These are phyloP conservation scores for Prochilodus magdalenae DNA, from an alignment of 2,113 vertebrate species.

Conservation along the genomic window DNA sequence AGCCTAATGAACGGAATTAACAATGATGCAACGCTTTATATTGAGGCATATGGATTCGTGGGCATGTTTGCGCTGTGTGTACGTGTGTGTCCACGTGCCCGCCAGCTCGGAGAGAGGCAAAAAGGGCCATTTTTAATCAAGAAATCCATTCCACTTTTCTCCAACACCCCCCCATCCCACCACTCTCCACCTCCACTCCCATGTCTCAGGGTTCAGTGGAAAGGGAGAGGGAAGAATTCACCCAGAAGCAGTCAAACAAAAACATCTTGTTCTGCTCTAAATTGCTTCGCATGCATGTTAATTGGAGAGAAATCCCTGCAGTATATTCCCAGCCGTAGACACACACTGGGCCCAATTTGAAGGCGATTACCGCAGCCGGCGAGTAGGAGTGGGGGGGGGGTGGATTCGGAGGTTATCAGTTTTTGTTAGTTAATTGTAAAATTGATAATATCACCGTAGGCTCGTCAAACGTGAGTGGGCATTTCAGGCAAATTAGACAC, in stretches of 20 bases:
- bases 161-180: slow-evolving; percentile 51
- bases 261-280: slow-evolving; percentile 83
- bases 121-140: slow-evolving; percentile 80
- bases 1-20: slow-evolving; percentile 82
- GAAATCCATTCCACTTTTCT: slow-evolving; percentile 81
- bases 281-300: slow-evolving; percentile 86
- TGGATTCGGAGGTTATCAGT: slow-evolving; percentile 80
- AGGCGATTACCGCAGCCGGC: slow-evolving; percentile 52
- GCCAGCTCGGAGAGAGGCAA: slow-evolving; percentile 62
- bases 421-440: slow-evolving; percentile 84
- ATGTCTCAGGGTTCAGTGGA: slow-evolving; percentile 67
- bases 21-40: slow-evolving; percentile 78
- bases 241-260: slow-evolving; percentile 81
- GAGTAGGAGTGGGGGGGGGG: slow-evolving; percentile 62
- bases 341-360: slow-evolving; percentile 52
- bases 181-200: slow-evolving; percentile 56
- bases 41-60: slow-evolving; percentile 80
- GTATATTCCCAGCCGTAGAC: slow-evolving; percentile 56
- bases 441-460: slow-evolving; percentile 77
- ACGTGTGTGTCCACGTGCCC: slow-evolving; percentile 58
- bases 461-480: slow-evolving; percentile 76
- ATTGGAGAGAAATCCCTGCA: slow-evolving; percentile 83
- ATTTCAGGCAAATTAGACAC: slow-evolving; percentile 80
- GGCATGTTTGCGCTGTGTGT: slow-evolving; percentile 72
- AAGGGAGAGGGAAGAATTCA: slow-evolving; percentile 77